Evolutionary conservation across 2,888 invertebrate species (phyloP).

Genomic region (Copidosoma aretas): DNA sequence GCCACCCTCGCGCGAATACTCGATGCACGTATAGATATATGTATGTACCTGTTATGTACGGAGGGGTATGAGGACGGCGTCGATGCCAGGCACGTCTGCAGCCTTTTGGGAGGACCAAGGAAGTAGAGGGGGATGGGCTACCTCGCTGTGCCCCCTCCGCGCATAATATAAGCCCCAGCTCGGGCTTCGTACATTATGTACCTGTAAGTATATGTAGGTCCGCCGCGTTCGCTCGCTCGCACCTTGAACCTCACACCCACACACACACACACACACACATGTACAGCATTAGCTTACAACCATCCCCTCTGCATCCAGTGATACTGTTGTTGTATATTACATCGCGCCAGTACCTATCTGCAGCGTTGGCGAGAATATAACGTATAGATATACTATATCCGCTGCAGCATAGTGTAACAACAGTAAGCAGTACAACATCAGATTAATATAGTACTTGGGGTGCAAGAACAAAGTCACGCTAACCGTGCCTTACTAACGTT

Average conservation of each 20-base stretch:
- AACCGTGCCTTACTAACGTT: too few species aligned
- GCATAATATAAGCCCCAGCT: conserved; percentile 24
- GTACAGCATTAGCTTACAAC: too few species aligned
- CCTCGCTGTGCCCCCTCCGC: conserved; percentile 12
- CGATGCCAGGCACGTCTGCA: conserved; percentile 58
- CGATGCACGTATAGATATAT: not conserved
- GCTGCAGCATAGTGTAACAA: too few species aligned
- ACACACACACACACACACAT: too few species aligned
- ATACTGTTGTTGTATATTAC: too few species aligned
- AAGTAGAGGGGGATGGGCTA: conserved; percentile 37
- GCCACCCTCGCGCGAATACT: not conserved
- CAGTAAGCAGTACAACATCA: too few species aligned
- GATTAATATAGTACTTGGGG: too few species aligned
- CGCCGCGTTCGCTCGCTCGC: conserved; percentile 30
- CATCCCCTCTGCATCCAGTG: too few species aligned
- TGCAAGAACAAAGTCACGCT: too few species aligned
- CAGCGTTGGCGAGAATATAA: too few species aligned
- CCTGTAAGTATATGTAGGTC: conserved; percentile 34
- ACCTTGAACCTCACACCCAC: too few species aligned
- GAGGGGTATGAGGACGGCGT: conserved; percentile 42
- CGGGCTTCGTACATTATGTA: conserved; percentile 36
- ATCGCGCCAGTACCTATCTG: conserved; percentile 10
- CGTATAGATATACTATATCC: too few species aligned
- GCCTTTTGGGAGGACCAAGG: conserved; percentile 55
- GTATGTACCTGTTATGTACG: conserved; percentile 60